phyloP scores from a whole-genome alignment of 1,140 invertebrate species.

The Macrosteles quadrilineatus region DNA sequence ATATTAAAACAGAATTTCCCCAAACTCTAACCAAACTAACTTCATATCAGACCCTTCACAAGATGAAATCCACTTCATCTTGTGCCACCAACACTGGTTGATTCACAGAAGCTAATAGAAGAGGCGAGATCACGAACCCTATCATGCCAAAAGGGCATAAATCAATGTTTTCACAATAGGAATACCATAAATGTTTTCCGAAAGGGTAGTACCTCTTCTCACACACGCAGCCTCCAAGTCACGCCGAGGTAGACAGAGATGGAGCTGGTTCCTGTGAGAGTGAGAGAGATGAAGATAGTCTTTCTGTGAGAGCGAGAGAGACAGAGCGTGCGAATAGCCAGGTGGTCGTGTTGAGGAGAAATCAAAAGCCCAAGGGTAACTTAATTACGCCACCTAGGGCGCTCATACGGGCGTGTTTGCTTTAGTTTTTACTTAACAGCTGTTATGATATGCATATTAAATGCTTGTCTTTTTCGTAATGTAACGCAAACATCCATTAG shows the following conservation, averaged over 20 bases:
- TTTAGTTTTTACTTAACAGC: constrained; percentile 11
- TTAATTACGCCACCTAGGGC: constrained; percentile 12
- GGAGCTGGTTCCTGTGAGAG: neutral
- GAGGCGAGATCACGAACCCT: neutral
- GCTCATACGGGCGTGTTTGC: constrained; percentile 13
- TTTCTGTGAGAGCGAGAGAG: neutral
- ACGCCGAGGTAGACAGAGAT: neutral
- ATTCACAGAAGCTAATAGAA: constrained; percentile 1
- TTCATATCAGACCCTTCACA: no score
- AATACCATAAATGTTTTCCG: neutral
- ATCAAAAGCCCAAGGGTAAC: constrained; percentile 23
- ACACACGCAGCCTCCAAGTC: constrained; percentile 8
- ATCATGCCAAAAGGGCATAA: constrained; percentile 1
- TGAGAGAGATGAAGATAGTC: neutral
- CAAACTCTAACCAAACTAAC: no score
- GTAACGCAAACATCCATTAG: constrained; percentile 15
- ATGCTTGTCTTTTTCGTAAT: constrained; percentile 7
- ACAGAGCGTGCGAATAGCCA: neutral
- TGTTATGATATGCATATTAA: constrained; percentile 23
- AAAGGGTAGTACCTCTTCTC: neutral
- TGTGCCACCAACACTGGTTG: no score
- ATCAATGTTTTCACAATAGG: constrained; percentile 13
- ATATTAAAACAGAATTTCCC: no score
- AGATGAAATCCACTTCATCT: no score
- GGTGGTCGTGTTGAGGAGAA: constrained; percentile 16